phyloP scores from a whole-genome alignment of 1,140 invertebrate genomes.

The Littorina saxatilis region DNA sequence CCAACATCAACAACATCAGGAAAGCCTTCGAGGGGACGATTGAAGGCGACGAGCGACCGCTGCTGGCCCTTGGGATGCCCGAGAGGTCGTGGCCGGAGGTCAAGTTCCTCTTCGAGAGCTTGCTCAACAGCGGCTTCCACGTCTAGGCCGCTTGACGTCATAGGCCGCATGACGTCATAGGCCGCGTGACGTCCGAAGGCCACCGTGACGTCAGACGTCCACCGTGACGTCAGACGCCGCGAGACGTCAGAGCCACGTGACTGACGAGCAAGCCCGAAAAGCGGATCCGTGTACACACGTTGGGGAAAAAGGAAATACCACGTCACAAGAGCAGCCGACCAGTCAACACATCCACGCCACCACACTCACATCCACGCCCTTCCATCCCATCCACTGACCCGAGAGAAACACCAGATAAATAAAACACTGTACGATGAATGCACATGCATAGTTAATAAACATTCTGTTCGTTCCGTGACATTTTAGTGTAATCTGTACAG shows the following conservation, averaged over 20 bases:
- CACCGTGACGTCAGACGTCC: too few relatives aligned
- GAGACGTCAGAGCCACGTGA: neutral
- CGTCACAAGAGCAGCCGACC: too few relatives aligned
- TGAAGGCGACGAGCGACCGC: constrained; percentile 66
- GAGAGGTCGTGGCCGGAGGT: constrained; percentile 70
- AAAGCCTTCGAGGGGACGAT: constrained; percentile 62
- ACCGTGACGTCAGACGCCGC: too few relatives aligned
- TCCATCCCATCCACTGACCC: too few relatives aligned
- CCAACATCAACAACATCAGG: constrained; percentile 59
- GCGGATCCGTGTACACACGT: neutral
- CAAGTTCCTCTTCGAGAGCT: constrained; percentile 27
- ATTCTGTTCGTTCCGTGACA: neutral
- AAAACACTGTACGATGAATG: too few relatives aligned
- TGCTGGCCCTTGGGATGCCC: constrained; percentile 69
- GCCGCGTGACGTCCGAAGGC: neutral
- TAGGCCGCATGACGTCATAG: neutral
- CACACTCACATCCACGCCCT: too few relatives aligned
- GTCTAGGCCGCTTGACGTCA: neutral
- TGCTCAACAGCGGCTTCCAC: constrained; percentile 33
- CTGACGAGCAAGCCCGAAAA: neutral
- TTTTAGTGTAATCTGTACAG: neutral
- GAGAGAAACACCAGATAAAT: too few relatives aligned
- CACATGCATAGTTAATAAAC: neutral
- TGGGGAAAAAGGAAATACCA: too few relatives aligned
- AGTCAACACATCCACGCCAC: too few relatives aligned